These are phyloP conservation scores for Hydrozoanthus tunicans DNA, from an alignment of 64 coral and sea anemone genomes.

Conservation along the genomic window DNA sequence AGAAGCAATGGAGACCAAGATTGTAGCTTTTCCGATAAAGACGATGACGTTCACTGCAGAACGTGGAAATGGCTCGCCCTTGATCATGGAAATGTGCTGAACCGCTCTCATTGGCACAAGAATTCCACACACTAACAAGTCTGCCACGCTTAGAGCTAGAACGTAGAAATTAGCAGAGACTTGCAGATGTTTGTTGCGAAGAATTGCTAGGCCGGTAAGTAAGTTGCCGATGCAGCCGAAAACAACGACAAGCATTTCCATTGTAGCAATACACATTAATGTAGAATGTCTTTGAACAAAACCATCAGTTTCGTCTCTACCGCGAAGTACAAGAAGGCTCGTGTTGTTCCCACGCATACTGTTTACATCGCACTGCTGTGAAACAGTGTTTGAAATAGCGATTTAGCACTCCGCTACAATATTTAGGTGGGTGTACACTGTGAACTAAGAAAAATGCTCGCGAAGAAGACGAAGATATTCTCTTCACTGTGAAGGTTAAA, in stretches of 20 bases:
- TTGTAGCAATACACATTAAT: constrained; percentile 21
- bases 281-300: neutral
- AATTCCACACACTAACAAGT: constrained; percentile 57
- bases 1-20: constrained; percentile 41
- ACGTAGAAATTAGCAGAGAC: constrained; percentile 65
- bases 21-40: constrained; percentile 66
- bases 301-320: neutral
- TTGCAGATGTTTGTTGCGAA: constrained; percentile 60
- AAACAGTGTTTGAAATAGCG: neutral
- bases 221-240: constrained; percentile 49
- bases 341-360: constrained; percentile 11
- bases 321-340: neutral
- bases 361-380: neutral
- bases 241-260: constrained; percentile 60
- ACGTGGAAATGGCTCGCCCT: neutral
- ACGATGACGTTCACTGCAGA: constrained; percentile 34
- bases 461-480: too few relatives aligned
- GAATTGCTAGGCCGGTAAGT: constrained; percentile 47
- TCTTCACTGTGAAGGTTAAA: neutral
- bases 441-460: too few relatives aligned
- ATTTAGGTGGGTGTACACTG: too few relatives aligned
- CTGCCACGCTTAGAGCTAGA: constrained; percentile 41
- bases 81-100: constrained; percentile 53
- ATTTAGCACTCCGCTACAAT: too few relatives aligned
- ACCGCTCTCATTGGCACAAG: constrained; percentile 63